Base-by-base conservation (phyloP, 1,140 invertebrate species). In the Zaprionus camerounensis region DNA sequence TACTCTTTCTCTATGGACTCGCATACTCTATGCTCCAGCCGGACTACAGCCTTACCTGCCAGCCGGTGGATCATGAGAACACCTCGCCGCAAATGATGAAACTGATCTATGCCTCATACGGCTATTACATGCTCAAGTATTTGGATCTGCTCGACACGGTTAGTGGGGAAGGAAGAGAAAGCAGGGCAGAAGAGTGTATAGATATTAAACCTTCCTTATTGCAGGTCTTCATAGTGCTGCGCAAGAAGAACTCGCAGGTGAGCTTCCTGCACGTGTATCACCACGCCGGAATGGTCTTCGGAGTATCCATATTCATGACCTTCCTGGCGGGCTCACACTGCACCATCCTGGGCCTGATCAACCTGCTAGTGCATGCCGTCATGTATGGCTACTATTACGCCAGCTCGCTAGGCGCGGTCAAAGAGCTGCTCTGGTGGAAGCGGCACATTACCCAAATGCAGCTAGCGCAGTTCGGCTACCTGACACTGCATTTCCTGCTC, bases 251-350 rank as follows among this genome's bases (percentile, higher is more conserved):
- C 68, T 95, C 95, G 71, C 97, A 98, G 93, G 93, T 97, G 4
- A 95, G 96, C 13, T 97, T 97, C 82, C 94, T 98, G 5, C 97
- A 98, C 78, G 94, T 98, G 0, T 97, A 97, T 91, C 97, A 98
- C 91, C 97, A 98, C 85, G 94, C 94, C 6, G 95, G 95, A 1
- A 97, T 97, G 96, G 91, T 95, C 3, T 76, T 94, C 5, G 92
- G 92, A 0, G 91, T 92, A 13, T 95, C 94, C 93, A 72, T 83
- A 13, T 92, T 82, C 2, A 91, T 93, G 6, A 95, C 94, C 76
- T 95, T 94, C 80, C 53, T 95, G 3, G 84, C 94, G 91, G 96
- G 78, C 24, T 90, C 85, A 0, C 96, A 92, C 62, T 81, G 77
- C 59, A 78, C 88, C 1, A 82, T 91, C 79, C 65, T 92, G 69